Percentiles rank a stretch among this genome's conserved stretches.
Conservation (phyloP, 37 sponge, comb jelly and placozoan genomes). For the Amphimedon queenslandica region DNA sequence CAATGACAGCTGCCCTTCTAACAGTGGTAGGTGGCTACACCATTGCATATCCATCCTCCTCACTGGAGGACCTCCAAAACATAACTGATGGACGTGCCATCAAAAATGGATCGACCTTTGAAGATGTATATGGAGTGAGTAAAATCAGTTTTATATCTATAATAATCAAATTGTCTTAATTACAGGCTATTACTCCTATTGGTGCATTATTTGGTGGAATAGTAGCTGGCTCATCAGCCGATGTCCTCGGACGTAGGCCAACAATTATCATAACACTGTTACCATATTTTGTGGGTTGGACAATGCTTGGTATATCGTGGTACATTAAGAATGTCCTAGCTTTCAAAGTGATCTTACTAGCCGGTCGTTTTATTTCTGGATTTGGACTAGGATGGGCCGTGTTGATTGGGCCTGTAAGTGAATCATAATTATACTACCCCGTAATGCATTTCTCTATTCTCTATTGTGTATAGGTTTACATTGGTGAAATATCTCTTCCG, state of each 20-base stretch:
- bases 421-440: background rate
- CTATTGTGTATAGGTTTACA: constrained; percentile 39
- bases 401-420: constrained; percentile 33
- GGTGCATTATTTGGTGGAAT: constrained; percentile 64
- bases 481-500: constrained; percentile 48
- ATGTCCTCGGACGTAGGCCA: constrained; percentile 36
- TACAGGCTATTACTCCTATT: constrained; percentile 30
- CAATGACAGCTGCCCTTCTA: too few species aligned
- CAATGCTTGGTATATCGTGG: constrained; percentile 14
- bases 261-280: constrained; percentile 24
- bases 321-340: background rate
- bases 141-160: too few species aligned
- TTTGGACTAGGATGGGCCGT: constrained; percentile 18
- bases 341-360: constrained; percentile 5
- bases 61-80: too few species aligned
- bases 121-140: too few species aligned
- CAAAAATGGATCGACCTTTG: too few species aligned
- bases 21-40: too few species aligned
- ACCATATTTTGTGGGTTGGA: constrained; percentile 45
- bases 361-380: constrained; percentile 34
- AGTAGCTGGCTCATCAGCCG: constrained; percentile 40
- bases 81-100: too few species aligned
- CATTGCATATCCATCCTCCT: too few species aligned
- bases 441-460: too few species aligned
- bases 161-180: too few species aligned